Conservation (phyloP, 2,888 invertebrate genomes). For the Mamestra brassicae region DNA sequence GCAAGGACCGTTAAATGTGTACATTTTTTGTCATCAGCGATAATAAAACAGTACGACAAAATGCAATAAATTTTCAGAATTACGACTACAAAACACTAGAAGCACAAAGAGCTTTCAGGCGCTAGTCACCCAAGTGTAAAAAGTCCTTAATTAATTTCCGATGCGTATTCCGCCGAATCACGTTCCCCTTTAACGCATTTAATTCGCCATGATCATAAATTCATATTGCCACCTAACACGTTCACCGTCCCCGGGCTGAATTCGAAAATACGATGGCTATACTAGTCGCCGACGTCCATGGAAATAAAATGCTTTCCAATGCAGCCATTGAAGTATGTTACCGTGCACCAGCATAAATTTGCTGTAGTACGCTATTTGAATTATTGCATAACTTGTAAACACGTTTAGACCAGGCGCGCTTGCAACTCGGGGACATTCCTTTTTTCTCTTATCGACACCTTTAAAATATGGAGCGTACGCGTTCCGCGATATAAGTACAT, state of each 20-base stretch:
- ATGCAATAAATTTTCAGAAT: constrained; percentile 46
- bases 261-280: constrained; percentile 81
- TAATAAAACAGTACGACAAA: constrained; percentile 37
- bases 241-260: constrained; percentile 80
- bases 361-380: constrained; percentile 87
- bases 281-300: constrained; percentile 80
- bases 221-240: constrained; percentile 87
- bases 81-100: constrained; percentile 27
- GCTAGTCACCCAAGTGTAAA: constrained; percentile 75
- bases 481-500: constrained; percentile 66
- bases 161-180: constrained; percentile 79
- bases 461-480: constrained; percentile 75
- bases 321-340: constrained; percentile 89
- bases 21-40: constrained; percentile 45
- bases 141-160: constrained; percentile 83
- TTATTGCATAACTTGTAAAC: constrained; percentile 90
- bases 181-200: constrained; percentile 83
- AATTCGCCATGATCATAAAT: constrained; percentile 87
- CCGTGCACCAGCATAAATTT: constrained; percentile 89
- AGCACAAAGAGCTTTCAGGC: constrained; percentile 44
- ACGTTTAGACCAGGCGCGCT: constrained; percentile 83
- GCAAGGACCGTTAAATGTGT: constrained; percentile 42
- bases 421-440: constrained; percentile 76
- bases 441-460: constrained; percentile 79
- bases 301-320: constrained; percentile 89